Evolutionary conservation across 2,888 invertebrate genomes (phyloP).

Genomic region (Leucozona laternaria): DNA sequence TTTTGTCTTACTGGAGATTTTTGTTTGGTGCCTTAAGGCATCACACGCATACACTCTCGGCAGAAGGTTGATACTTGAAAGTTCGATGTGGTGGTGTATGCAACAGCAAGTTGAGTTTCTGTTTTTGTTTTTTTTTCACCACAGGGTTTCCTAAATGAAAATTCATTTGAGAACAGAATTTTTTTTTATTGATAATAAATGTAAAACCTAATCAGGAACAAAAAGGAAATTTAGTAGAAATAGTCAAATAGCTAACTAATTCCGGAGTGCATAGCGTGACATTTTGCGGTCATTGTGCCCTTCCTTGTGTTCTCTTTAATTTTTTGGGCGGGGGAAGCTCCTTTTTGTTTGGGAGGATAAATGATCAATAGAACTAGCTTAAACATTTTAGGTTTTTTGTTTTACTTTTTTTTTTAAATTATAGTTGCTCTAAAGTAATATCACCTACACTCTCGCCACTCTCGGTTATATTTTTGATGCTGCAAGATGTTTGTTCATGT

Average conservation of each 20-base stretch:
- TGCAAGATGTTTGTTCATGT: neutral
- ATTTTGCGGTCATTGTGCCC: neutral
- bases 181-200: neutral
- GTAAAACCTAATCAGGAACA: too few relatives aligned
- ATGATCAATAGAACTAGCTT: neutral
- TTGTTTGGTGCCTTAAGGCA: neutral
- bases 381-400: neutral
- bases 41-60: neutral
- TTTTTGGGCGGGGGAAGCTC: neutral
- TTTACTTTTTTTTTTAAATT: neutral
- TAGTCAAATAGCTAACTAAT: too few relatives aligned
- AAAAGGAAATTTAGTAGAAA: too few relatives aligned
- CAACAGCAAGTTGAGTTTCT: slow-evolving; percentile 67
- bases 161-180: neutral
- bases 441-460: neutral
- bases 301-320: neutral
- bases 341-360: neutral
- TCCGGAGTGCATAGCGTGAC: neutral
- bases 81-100: slow-evolving; percentile 29
- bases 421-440: neutral
- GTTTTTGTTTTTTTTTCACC: slow-evolving; percentile 30
- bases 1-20: neutral
- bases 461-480: neutral
- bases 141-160: neutral
- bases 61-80: neutral